Base-by-base conservation (phyloP, 1,140 invertebrate genomes). In the Atopsyche davidsoni region DNA sequence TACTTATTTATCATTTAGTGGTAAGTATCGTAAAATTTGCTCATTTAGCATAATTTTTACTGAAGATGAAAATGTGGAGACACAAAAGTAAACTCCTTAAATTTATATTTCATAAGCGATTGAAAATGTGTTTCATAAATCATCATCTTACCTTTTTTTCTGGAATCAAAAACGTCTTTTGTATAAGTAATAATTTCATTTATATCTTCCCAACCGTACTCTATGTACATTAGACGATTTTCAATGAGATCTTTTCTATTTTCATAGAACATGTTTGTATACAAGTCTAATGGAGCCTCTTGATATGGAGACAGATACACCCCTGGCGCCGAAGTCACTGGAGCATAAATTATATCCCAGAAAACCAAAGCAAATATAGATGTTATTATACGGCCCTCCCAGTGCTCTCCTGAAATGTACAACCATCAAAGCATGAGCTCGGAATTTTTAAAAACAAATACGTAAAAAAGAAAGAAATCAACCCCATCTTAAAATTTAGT, bases 331-430 rank as follows among this genome's bases (percentile, higher is more conserved):
- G 53, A 59, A 1, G 45, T 57, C 7, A 80, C 70, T 31, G 82
- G 63, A 2, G 68, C 64, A 62, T 86, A 90, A 24, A 91, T 75
- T 9, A 86, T 78, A 42, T 89, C 81, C 86, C 86, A 90, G 64
- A 89, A 87, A 2, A 86, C 65, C 1, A 86, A 59, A n/a, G 66
- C 68, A 64, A 86, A 86, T 41, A 90, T 61, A 2, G 76, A 77
- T 24, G 70, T 68, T 2, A 85, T 73, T 2, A 85, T 76, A 1
- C 74, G 66, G 3, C 84, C 83, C 64, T 91, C 87, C 53, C 80
- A 84, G 64, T 89, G 87, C 10, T 57, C 62, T 13, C 70, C 71
- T 73, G 52, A 4, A 65, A 62, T 21, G 34, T 11, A 36, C n/a
- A n/a, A n/a, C n/a, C 7, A 28, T 7, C 7, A 7, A 7, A n/a